Conservation (phyloP, 53 echinoderm and acorn worm species). For the Stichopus horrens region DNA sequence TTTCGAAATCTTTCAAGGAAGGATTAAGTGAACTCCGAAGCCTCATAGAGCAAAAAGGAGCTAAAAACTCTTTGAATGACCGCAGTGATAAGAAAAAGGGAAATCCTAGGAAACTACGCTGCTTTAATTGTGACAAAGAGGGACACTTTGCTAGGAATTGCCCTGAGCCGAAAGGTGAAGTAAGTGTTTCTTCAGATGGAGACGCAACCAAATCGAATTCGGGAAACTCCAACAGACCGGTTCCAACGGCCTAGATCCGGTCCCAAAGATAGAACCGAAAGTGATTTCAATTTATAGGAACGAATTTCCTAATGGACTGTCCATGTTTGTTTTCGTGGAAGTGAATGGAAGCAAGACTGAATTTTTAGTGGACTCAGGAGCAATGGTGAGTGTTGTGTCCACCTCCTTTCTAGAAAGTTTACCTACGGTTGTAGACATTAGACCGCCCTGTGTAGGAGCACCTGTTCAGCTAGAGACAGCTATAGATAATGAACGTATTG, state of each 20-base stretch:
- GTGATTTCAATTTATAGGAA: not conserved
- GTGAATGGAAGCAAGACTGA: constrained; percentile 22
- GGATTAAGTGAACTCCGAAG: too few relatives aligned
- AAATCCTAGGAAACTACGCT: not conserved
- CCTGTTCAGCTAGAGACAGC: too few relatives aligned
- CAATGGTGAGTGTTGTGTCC: constrained; percentile 49
- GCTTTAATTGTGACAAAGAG: constrained; percentile 53
- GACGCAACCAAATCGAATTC: not conserved
- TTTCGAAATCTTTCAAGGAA: too few relatives aligned
- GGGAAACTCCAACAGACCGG: constrained; percentile 52
- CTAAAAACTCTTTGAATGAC: too few relatives aligned
- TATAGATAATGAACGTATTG: too few relatives aligned
- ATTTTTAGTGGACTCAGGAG: constrained; percentile 45
- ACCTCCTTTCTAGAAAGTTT: too few relatives aligned
- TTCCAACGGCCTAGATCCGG: constrained; percentile 50
- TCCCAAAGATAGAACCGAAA: not conserved
- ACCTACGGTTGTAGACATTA: too few relatives aligned
- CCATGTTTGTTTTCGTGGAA: constrained; percentile 24
- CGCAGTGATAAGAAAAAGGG: not conserved
- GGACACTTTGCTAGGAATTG: constrained; percentile 45
- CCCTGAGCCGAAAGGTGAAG: not conserved
- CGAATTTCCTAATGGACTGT: constrained; percentile 7
- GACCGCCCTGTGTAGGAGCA: too few relatives aligned
- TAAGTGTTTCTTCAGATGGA: too few relatives aligned
- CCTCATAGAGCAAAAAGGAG: not conserved